Percentiles rank a stretch among this genome's conserved stretches.
These are phyloP conservation scores for Hydrotaea cyrtoneurina DNA, from an alignment of 2,888 invertebrate species.

Conservation along the genomic window DNA sequence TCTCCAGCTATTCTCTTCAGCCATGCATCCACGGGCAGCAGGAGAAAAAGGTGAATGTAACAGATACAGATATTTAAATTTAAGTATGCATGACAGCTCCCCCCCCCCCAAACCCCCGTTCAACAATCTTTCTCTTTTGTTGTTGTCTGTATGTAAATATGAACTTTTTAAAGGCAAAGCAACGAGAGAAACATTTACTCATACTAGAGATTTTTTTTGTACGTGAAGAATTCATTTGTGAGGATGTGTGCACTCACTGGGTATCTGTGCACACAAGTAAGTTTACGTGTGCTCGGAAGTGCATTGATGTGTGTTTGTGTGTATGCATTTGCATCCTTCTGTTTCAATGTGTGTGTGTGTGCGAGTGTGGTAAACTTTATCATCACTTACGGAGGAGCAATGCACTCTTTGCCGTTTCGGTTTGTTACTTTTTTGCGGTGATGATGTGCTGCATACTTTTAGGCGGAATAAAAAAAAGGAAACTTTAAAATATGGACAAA, in stretches of 20 bases:
- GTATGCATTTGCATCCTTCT: not conserved
- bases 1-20: not conserved
- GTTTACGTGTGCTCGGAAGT: not conserved
- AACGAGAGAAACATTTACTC: constrained; percentile 18
- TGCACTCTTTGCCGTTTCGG: constrained; percentile 49
- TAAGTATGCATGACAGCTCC: constrained; percentile 38
- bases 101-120: too few species aligned
- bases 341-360: constrained; percentile 17
- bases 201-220: not conserved
- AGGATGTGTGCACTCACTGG: not conserved
- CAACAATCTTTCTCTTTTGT: too few species aligned
- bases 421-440: constrained; percentile 38
- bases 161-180: constrained; percentile 19
- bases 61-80: constrained; percentile 54
- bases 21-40: not conserved
- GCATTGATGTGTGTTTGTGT: not conserved
- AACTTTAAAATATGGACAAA: not conserved
- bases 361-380: constrained; percentile 40
- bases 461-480: not conserved
- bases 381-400: constrained; percentile 46
- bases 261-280: not conserved
- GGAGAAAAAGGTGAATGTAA: constrained; percentile 62
- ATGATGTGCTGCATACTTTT: constrained; percentile 12
- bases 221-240: not conserved
- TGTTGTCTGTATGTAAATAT: constrained; percentile 28